Evolutionary conservation across 2,797 vertebrate genomes (phyloP).

Genomic region (Cryptoblepharus egeriae): DNA sequence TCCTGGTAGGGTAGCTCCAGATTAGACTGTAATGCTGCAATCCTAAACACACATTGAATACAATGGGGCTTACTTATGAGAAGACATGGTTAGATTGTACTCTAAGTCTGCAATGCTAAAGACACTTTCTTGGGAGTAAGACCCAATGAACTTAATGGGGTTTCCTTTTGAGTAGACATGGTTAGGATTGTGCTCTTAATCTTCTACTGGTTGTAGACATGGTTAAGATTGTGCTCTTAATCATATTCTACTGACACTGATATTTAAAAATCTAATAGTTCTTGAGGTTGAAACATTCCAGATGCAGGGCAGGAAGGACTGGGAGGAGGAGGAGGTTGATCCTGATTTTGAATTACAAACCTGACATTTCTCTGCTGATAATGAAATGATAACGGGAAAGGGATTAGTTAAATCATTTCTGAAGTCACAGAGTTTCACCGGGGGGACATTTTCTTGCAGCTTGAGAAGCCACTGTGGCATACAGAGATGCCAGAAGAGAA

Average conservation of each 20-base stretch:
- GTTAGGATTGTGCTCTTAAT: no score
- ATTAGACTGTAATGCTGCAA: no score
- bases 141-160: no score
- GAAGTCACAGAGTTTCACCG: background rate
- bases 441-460: slow-evolving; percentile 1
- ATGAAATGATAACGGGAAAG: background rate
- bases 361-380: slow-evolving; percentile 28
- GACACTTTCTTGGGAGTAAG: no score
- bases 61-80: no score
- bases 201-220: no score
- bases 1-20: no score
- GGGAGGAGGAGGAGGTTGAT: slow-evolving; percentile 14
- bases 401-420: slow-evolving; percentile 26
- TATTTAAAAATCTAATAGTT: slow-evolving; percentile 13
- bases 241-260: background rate
- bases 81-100: no score
- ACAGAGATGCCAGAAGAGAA: background rate
- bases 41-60: no score
- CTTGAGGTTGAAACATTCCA: background rate
- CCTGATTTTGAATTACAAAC: background rate
- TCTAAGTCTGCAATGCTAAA: no score
- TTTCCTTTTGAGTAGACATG: no score
- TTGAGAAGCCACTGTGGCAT: background rate
- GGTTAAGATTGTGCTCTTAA: no score
- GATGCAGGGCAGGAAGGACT: background rate